These are phyloP conservation scores for Tragelaphus oryx DNA, from an alignment of 2,797 vertebrate species.

Conservation along the genomic window DNA sequence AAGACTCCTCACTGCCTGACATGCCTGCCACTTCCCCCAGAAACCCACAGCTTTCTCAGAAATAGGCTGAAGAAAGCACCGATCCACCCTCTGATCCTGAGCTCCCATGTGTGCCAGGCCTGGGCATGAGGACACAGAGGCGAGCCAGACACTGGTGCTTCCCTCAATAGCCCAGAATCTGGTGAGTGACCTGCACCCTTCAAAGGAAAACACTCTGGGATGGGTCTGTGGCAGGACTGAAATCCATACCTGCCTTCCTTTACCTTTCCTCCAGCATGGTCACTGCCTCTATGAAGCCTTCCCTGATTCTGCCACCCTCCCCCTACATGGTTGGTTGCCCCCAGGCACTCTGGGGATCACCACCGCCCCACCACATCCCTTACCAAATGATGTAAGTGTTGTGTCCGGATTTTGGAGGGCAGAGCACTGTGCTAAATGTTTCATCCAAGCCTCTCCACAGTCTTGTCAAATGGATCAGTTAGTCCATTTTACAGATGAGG, in stretches of 20 bases:
- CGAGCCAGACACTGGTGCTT: neutral
- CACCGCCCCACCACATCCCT: neutral
- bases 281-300: neutral
- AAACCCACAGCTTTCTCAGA: neutral
- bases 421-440: neutral
- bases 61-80: neutral
- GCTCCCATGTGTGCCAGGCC: neutral
- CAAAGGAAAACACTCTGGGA: neutral
- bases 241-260: neutral
- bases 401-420: neutral
- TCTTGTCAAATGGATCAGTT: neutral
- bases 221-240: neutral
- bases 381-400: neutral
- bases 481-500: neutral
- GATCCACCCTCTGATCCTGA: accelerated
- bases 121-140: neutral
- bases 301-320: neutral
- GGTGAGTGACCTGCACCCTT: neutral
- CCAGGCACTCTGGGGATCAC: no score
- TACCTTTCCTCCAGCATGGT: neutral
- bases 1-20: neutral
- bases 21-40: neutral
- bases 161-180: neutral
- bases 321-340: neutral
- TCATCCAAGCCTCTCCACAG: neutral